Percentiles rank a stretch among this genome's conserved stretches.
These are phyloP conservation scores for Gambusia yucatana DNA, from an alignment of 2,797 vertebrate genomes.

Conservation along the genomic window DNA sequence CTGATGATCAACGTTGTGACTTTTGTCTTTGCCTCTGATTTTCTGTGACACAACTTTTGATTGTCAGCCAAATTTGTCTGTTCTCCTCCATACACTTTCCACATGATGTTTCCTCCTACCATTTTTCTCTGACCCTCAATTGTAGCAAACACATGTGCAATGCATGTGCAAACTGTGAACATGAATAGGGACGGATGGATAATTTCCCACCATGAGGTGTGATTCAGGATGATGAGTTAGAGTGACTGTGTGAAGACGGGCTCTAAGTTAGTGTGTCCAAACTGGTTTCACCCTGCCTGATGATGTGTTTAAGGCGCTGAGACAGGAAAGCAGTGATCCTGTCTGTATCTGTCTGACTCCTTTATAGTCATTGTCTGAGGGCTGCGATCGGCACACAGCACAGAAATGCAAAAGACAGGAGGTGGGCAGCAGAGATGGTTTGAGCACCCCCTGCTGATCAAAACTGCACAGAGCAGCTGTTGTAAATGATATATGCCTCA, in stretches of 20 bases:
- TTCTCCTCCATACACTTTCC: not conserved
- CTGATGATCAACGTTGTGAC: not conserved
- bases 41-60: not conserved
- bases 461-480: not conserved
- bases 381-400: constrained; percentile 28
- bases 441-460: constrained; percentile 65
- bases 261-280: constrained; percentile 51
- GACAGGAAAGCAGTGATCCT: constrained; percentile 32
- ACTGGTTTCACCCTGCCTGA: constrained; percentile 31
- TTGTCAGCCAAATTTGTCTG: not conserved
- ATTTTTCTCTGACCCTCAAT: not conserved
- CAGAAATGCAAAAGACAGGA: constrained; percentile 12
- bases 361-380: constrained; percentile 65
- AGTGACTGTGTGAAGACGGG: constrained; percentile 17
- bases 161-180: not conserved
- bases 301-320: constrained; percentile 40
- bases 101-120: constrained; percentile 1
- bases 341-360: constrained; percentile 47
- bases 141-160: constrained; percentile 11
- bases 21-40: not conserved
- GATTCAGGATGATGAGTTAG: constrained; percentile 25
- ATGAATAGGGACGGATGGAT: constrained; percentile 25
- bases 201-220: constrained; percentile 46
- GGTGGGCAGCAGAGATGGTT: not conserved
- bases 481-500: not conserved